Base-by-base conservation (phyloP, 1,140 invertebrate genomes). In the Drosophila kohkoa region DNA sequence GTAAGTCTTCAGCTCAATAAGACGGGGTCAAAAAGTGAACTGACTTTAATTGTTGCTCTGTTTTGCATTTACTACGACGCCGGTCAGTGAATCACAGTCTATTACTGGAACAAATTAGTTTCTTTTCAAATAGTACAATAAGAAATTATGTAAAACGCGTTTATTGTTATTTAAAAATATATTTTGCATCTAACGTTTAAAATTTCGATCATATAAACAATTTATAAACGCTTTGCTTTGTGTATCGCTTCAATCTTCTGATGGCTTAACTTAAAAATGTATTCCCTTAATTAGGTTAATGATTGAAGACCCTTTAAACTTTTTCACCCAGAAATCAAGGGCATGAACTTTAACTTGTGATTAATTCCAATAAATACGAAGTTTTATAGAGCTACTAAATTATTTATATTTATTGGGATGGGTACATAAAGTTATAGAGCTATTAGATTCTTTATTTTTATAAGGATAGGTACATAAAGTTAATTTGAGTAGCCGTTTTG, bases 21-120 rank as follows among this genome's bases (percentile, higher is more conserved):
- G 73, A 35, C 25, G 80, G 83, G 83, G 83, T 87, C 83, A 87
- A 77, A 77, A 77, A 68, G 80, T 87, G 77, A 87, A 77, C 80
- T 71, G 80, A 66, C 77, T 80, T 82, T 87, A 88, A 88, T 88
- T 87, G 83, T 54, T 45, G 46, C 20, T 46, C 43, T 38, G 52
- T 48, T 51, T 66, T 28, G 64, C 49, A 32, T 35, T 46, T 52
- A 46, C 48, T 54, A 43, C 73, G 65, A 62, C 66, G 49, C 52
- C 54, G 45, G 55, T 72, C 43, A 38, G 20, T 79, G 72, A 81
- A 62, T 79, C 67, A 51, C 41, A 55, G 75, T n/a, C 46, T 35
- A 41, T 55, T 38, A 60, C 71, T 55, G 72, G 49, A 77, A 49
- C 55, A 20, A 67, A 80, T 77, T 75, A 64, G 64, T n/a, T 38